Evolutionary conservation across 2,797 vertebrate species (phyloP), one percentile per base, ranked within the genome.

Genomic region (Anabacerthia variegaticeps): DNA sequence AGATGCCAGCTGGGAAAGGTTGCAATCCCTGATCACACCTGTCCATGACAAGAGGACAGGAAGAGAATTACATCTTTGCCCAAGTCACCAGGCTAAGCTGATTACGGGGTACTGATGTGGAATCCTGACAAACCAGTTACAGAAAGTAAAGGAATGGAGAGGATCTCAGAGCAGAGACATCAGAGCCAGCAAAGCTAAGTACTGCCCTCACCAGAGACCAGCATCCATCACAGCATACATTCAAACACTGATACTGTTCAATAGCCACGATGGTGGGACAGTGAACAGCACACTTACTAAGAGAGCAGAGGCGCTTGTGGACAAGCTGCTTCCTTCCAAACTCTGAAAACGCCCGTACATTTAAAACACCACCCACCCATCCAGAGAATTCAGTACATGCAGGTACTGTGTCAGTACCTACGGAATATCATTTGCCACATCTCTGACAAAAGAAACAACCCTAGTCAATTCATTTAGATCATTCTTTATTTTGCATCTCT

Each of bases 191-290:
- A 77, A 59, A 54, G n/a, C 37, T 58, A 41, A 34, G 37, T 27
- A 61, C 49, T 32, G 65, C 26, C 24, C 41, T 46, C 34, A 51
- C 54, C 13, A n/a, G 12, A 74, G 54, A 51, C 3, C n/a, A 75
- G 30, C 32, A 44, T n/a, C 26, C 37, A n/a, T 16, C 61, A 51
- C 0, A 1, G 48, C 1, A 3, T 0, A 1, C 13, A 10, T 52
- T 66, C 61, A 51, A 28, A 41, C 0, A 1, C 1, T 0, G 13
- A 12, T 9, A 30, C 7, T 1, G 0, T 55, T 69, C 2, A 2
- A 23, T 18, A 39, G 21, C 14, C 68, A 71, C 0, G 0, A 36
- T 3, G 9, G 51, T 52, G 24, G 30, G 28, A 66, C 9, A 36
- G 34, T 1, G 23, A 51, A 54, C 0, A 1, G 55, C 46, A 59